These are phyloP conservation scores for Mycteria americana DNA, from an alignment of 2,797 vertebrate genomes.

Conservation along the genomic window DNA sequence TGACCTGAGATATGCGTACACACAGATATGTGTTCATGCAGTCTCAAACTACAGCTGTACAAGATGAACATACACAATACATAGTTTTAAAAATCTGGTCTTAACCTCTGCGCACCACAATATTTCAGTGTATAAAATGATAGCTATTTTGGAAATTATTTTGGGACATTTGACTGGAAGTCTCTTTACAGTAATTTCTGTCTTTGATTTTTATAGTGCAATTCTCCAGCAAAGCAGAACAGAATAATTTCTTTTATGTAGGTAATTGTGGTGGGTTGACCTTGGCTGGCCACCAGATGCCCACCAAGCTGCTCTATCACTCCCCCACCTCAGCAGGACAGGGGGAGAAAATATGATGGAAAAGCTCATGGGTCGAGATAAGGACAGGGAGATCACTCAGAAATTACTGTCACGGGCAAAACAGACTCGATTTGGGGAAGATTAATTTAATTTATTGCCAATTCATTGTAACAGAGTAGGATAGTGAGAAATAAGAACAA, in stretches of 20 bases:
- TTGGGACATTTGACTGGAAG: neutral
- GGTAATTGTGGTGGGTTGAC: neutral
- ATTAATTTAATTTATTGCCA: neutral
- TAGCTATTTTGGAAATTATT: neutral
- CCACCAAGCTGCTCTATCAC: neutral
- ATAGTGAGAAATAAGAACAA: too few species aligned
- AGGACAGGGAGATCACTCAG: neutral
- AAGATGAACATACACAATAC: neutral
- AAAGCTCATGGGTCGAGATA: neutral
- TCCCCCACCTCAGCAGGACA: neutral
- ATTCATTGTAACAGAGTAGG: too few species aligned
- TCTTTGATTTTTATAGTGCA: neutral
- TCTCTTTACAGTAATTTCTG: neutral
- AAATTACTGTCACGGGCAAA: neutral
- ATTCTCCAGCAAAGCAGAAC: neutral
- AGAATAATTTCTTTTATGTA: neutral
- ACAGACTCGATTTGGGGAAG: neutral
- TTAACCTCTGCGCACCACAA: neutral
- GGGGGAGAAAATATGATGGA: neutral
- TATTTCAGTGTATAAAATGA: neutral
- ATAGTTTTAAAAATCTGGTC: neutral
- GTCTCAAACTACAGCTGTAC: neutral
- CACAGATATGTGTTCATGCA: neutral
- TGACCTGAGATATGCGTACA: neutral
- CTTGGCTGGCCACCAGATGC: neutral